These are phyloP conservation scores for human (Homo sapiens) DNA, from an alignment of 2,113 vertebrate species.

Conservation along the genomic window GRCh38 chr2:148086501-148087000, in stretches of 20 bases:
- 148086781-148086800: not conserved
- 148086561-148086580: not conserved
- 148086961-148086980: not conserved
- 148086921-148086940: not conserved
- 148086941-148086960: not conserved
- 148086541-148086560: not conserved
- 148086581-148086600: not conserved
- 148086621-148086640: not conserved
- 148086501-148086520: constrained; percentile 9
- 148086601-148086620: not conserved
- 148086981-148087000: not conserved
- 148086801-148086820: not conserved
- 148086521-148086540: not conserved
- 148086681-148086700: not conserved
- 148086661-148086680: not conserved
- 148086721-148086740: not conserved
- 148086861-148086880: constrained; percentile 8
- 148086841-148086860: not conserved
- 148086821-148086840: not conserved
- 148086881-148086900: not conserved
- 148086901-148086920: not conserved
- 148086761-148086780: not conserved
- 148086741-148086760: not conserved
- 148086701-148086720: not conserved
- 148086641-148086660: not conserved